Evolutionary conservation across 2,888 invertebrate genomes (phyloP).

Genomic region (Himalopsyche kuldschensis): DNA sequence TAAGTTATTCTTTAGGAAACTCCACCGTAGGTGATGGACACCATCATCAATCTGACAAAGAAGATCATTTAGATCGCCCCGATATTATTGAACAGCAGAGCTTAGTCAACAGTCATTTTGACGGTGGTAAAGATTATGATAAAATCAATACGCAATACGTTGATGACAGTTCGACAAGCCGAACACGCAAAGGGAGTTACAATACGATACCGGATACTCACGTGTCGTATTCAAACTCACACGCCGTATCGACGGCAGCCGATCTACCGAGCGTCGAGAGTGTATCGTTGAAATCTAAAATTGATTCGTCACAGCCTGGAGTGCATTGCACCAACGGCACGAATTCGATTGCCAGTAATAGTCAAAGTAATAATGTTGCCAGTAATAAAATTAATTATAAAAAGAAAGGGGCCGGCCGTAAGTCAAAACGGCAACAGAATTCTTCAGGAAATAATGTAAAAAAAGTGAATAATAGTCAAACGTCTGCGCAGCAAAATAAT

Average conservation of each 20-base stretch:
- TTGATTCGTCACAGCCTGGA: neutral
- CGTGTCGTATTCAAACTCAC: neutral
- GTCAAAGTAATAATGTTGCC: neutral
- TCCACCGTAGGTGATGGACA: neutral
- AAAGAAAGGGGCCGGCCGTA: neutral
- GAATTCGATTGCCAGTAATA: neutral
- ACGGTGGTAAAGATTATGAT: neutral
- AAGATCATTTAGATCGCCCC: neutral
- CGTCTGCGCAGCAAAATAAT: neutral
- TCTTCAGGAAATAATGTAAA: neutral
- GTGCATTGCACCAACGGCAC: neutral
- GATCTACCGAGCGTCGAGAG: neutral
- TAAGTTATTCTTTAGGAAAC: neutral
- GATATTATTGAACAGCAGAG: neutral
- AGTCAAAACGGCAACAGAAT: neutral
- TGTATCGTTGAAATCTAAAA: neutral
- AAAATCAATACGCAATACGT: neutral
- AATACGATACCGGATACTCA: neutral
- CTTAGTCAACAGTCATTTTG: neutral
- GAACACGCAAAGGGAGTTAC: neutral
- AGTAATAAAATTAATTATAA: neutral
- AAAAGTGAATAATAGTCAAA: neutral
- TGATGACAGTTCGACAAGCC: neutral
- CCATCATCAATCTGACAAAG: neutral
- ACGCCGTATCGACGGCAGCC: neutral